phyloP scores from a whole-genome alignment of 2,797 vertebrate genomes.

The Pteropus rufus region DNA sequence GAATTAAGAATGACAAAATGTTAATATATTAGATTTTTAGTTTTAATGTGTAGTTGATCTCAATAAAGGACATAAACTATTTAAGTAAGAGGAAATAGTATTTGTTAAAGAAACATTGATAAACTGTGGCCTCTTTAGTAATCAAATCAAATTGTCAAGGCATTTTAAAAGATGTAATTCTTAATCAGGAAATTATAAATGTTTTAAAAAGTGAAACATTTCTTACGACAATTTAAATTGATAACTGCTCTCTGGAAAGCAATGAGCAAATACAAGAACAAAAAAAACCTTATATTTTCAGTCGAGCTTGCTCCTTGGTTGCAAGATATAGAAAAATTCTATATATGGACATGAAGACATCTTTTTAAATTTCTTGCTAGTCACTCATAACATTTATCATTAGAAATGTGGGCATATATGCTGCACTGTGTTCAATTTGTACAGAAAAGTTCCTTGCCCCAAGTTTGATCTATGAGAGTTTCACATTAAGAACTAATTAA shows the following conservation, averaged over 20 bases:
- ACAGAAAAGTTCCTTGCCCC: not conserved
- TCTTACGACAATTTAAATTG: not conserved
- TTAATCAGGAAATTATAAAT: not conserved
- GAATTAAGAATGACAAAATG: not conserved
- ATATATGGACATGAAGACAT: not conserved
- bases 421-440: not conserved
- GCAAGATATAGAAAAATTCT: not conserved
- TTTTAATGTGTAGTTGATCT: slow-evolving; percentile 13
- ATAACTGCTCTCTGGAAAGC: not conserved
- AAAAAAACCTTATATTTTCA: not conserved
- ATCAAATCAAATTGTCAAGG: not conserved
- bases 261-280: slow-evolving; percentile 4
- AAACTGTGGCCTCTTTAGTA: slow-evolving; percentile 1
- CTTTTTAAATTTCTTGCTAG: not conserved
- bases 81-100: not conserved
- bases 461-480: not conserved
- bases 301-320: not conserved
- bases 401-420: not conserved
- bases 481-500: not conserved
- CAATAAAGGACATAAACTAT: not conserved
- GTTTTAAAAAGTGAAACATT: not conserved
- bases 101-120: not conserved
- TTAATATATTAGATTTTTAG: not conserved
- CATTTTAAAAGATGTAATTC: not conserved
- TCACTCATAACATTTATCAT: not conserved